Evolutionary conservation across 2,113 vertebrate genomes (phyloP).

Genomic region (Apeltes quadracus): DNA sequence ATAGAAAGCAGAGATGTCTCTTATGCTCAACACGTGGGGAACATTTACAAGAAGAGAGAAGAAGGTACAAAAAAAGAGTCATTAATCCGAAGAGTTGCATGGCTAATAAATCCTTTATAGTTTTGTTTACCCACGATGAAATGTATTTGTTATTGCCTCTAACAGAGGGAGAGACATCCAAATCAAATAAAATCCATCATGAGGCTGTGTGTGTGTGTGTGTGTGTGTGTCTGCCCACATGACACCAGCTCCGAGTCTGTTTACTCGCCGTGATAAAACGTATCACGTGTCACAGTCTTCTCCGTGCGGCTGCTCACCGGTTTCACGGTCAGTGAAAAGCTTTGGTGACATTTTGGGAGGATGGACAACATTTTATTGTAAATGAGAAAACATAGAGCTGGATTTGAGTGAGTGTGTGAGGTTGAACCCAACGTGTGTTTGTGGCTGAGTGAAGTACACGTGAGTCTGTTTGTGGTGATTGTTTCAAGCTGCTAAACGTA

Average conservation of each 20-base stretch:
- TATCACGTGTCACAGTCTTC: slow-evolving; percentile 43
- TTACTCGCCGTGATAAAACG: slow-evolving; percentile 44
- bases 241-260: slow-evolving; percentile 50
- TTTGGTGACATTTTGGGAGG: slow-evolving; percentile 24
- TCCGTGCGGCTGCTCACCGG: slow-evolving; percentile 19
- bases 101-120: slow-evolving; percentile 77
- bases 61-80: slow-evolving; percentile 35
- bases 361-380: slow-evolving; percentile 19
- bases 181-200: slow-evolving; percentile 73
- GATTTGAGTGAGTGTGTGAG: background rate
- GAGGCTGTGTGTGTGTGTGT: slow-evolving; percentile 44
- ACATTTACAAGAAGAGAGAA: slow-evolving; percentile 10
- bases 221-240: slow-evolving; percentile 47
- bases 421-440: background rate
- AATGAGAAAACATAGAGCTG: background rate
- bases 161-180: slow-evolving; percentile 63
- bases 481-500: background rate
- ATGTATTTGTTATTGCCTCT: slow-evolving; percentile 66
- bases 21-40: background rate
- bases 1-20: slow-evolving; percentile 38
- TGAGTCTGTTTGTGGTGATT: background rate
- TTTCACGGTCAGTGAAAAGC: slow-evolving; percentile 13
- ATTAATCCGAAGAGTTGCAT: slow-evolving; percentile 52
- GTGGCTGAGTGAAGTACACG: background rate
- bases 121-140: slow-evolving; percentile 76